Evolutionary conservation across 2,797 vertebrate species (phyloP).

Genomic region (Sebastiscus tertius): DNA sequence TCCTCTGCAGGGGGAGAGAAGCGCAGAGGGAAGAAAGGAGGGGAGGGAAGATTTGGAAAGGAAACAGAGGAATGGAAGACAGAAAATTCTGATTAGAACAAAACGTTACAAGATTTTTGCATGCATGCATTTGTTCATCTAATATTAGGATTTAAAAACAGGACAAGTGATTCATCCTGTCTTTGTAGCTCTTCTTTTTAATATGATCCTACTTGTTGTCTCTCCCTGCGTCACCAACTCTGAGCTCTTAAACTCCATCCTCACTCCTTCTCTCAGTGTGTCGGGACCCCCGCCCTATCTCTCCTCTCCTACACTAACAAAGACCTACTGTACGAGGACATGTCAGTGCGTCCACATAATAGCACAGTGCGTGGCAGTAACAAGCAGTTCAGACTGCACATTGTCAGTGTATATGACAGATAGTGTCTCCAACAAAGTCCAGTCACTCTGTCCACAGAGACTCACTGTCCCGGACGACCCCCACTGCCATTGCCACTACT

Average conservation of each 20-base stretch:
- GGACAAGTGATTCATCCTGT: background rate
- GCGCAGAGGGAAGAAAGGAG: background rate
- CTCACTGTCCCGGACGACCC: constrained; percentile 28
- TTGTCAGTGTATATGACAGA: constrained; percentile 53
- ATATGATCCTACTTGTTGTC: background rate
- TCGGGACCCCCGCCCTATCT: constrained; percentile 17
- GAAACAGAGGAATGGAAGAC: background rate
- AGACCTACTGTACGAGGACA: constrained; percentile 60
- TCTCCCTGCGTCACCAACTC: background rate
- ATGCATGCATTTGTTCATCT: background rate
- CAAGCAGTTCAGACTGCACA: constrained; percentile 57
- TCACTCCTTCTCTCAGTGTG: constrained; percentile 1
- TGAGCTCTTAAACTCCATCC: constrained; percentile 19
- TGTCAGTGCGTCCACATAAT: constrained; percentile 58
- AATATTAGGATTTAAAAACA: constrained; percentile 1
- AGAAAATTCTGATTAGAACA: background rate
- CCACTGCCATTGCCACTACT: background rate
- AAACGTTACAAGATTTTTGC: background rate
- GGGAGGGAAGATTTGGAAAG: background rate
- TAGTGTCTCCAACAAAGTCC: constrained; percentile 28
- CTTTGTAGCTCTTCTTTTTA: constrained; percentile 1
- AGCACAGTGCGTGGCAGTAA: constrained; percentile 62
- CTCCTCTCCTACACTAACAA: constrained; percentile 48
- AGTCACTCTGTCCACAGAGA: constrained; percentile 32
- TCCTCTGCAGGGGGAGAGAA: constrained; percentile 80